phyloP scores from a whole-genome alignment of 2,888 invertebrate genomes.

The Tridacna crocea region DNA sequence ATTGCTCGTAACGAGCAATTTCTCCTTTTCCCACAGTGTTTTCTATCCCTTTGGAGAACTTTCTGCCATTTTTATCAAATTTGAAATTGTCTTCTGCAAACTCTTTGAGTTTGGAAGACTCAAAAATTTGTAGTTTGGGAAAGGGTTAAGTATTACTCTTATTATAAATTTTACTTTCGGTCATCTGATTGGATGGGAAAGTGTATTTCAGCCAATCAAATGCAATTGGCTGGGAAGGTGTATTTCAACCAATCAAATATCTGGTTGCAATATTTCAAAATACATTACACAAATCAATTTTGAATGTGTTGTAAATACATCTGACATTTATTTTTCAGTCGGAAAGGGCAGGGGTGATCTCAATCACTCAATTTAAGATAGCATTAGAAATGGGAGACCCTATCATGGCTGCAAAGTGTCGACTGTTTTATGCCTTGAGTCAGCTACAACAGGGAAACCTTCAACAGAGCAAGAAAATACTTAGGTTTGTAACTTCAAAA shows the following conservation, averaged over 20 bases:
- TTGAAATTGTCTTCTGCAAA: neutral
- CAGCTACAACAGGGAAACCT: slow-evolving; percentile 92
- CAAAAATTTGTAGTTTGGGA: too few relatives aligned
- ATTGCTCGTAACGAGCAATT: too few relatives aligned
- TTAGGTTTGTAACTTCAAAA: slow-evolving; percentile 72
- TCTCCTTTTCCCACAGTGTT: neutral
- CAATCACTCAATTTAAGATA: slow-evolving; percentile 91
- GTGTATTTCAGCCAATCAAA: too few relatives aligned
- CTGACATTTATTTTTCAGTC: slow-evolving; percentile 87
- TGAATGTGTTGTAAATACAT: too few relatives aligned
- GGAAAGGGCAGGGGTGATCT: slow-evolving; percentile 94
- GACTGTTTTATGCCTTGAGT: slow-evolving; percentile 94
- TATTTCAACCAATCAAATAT: too few relatives aligned
- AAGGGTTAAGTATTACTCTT: too few relatives aligned
- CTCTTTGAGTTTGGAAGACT: neutral
- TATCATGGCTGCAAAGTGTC: slow-evolving; percentile 91
- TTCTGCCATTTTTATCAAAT: too few relatives aligned
- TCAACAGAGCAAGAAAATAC: slow-evolving; percentile 66
- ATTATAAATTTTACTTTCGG: too few relatives aligned
- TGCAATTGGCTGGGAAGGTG: too few relatives aligned
- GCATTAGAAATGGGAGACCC: slow-evolving; percentile 94
- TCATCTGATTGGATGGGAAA: too few relatives aligned
- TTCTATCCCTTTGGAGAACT: neutral
- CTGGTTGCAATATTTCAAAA: too few relatives aligned
- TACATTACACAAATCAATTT: too few relatives aligned